A percentile compares a stretch with the other conserved stretches of the same genome.
These are phyloP conservation scores for Smithornis capensis DNA, from an alignment of 2,113 vertebrate genomes.

Conservation along the genomic window DNA sequence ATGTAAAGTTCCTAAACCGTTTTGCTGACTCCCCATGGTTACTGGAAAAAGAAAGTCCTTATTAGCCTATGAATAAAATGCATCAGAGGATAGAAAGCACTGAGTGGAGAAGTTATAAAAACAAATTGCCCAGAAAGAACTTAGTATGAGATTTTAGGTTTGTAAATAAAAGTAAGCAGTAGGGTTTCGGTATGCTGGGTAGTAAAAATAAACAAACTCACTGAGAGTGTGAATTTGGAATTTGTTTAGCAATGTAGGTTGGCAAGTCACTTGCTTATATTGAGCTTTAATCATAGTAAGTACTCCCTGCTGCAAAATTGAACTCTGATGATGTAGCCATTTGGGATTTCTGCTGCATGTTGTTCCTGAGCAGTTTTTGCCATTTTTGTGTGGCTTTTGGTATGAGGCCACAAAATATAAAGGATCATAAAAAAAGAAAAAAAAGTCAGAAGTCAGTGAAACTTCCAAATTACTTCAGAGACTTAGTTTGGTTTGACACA, in stretches of 20 bases:
- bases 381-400: neutral
- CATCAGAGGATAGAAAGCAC: neutral
- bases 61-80: constrained; percentile 6
- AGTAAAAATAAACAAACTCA: constrained; percentile 1
- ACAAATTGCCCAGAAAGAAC: constrained; percentile 15
- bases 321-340: neutral
- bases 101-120: constrained; percentile 5
- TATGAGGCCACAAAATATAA: neutral
- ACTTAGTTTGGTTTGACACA: neutral
- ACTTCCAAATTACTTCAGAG: neutral
- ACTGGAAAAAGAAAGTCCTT: neutral
- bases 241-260: neutral
- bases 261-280: neutral
- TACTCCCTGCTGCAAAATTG: neutral
- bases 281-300: neutral
- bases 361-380: neutral
- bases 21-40: neutral
- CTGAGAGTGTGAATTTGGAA: neutral
- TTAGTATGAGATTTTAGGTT: neutral
- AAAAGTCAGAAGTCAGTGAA: neutral
- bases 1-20: neutral
- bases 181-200: neutral
- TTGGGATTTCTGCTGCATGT: neutral
- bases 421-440: neutral
- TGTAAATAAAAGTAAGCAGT: constrained; percentile 3